Evolutionary conservation across 1,140 invertebrate genomes (phyloP).

Genomic region (Lepidurus packardi): DNA sequence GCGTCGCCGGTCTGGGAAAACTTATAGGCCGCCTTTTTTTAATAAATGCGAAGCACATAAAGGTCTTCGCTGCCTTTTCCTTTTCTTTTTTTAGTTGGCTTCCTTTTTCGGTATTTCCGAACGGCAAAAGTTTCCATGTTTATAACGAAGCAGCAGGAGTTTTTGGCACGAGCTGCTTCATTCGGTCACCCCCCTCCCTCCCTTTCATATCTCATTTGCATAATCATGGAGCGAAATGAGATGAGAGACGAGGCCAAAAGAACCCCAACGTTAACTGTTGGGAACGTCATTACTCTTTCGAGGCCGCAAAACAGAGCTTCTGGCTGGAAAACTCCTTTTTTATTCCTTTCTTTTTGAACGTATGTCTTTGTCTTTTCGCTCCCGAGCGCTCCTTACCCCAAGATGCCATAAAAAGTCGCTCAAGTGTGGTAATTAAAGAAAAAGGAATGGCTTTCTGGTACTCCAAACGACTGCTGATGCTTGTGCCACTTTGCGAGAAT

Average conservation of each 20-base stretch:
- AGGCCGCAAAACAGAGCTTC: conserved; percentile 12
- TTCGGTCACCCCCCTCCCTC: not conserved
- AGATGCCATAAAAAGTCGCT: conserved; percentile 21
- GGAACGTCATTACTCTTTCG: conserved; percentile 5
- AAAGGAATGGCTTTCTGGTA: conserved; percentile 15
- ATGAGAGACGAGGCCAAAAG: conserved; percentile 3
- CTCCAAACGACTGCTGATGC: conserved; percentile 8
- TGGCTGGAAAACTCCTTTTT: conserved; percentile 11
- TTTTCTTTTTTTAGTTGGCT: not conserved
- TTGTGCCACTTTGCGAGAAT: conserved; percentile 11
- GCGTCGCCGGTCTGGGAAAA: not conserved
- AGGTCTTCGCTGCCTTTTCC: not conserved
- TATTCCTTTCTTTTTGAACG: not conserved
- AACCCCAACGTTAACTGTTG: conserved; percentile 10
- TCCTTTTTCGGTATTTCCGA: not conserved
- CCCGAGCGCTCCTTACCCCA: not conserved
- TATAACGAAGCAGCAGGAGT: conserved; percentile 18
- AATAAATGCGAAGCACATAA: conserved; percentile 3
- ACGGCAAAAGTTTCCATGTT: not conserved
- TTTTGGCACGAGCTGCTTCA: conserved; percentile 1
- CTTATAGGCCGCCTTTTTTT: not conserved
- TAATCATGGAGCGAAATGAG: conserved; percentile 19
- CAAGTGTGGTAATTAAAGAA: conserved; percentile 22
- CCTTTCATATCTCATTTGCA: conserved; percentile 19
- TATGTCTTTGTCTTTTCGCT: not conserved